Evolutionary conservation across 2,888 invertebrate genomes (phyloP).

Genomic region (Cabera pusaria): DNA sequence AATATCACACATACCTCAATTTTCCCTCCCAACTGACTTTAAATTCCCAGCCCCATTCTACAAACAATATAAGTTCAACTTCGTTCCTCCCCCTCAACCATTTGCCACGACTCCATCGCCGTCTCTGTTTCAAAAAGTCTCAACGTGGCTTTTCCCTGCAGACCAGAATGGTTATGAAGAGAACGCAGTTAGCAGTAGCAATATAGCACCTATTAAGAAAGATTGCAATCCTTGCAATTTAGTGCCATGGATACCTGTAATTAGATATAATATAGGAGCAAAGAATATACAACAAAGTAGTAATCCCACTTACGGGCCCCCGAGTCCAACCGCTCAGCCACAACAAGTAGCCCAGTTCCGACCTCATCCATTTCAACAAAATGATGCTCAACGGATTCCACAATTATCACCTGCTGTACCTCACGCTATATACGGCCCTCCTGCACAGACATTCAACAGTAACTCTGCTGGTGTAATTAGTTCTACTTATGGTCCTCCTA

Average conservation of each 20-base stretch:
- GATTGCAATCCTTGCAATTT: slow-evolving; percentile 91
- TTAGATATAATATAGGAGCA: slow-evolving; percentile 70
- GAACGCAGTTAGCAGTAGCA: slow-evolving; percentile 42
- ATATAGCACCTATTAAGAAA: slow-evolving; percentile 66
- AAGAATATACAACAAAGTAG: slow-evolving; percentile 57
- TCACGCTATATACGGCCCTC: slow-evolving; percentile 58
- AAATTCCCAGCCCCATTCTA: slow-evolving; percentile 76
- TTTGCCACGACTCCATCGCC: slow-evolving; percentile 69
- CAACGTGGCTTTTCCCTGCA: slow-evolving; percentile 85
- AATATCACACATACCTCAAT: slow-evolving; percentile 26
- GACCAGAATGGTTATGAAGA: slow-evolving; percentile 56
- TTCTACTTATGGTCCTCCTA: slow-evolving; percentile 63
- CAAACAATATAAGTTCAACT: slow-evolving; percentile 75
- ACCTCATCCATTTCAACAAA: slow-evolving; percentile 50
- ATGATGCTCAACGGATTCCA: slow-evolving; percentile 40
- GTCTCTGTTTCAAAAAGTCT: slow-evolving; percentile 83
- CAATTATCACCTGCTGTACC: slow-evolving; percentile 49
- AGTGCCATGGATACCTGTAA: slow-evolving; percentile 92
- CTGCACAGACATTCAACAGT: slow-evolving; percentile 42
- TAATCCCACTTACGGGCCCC: slow-evolving; percentile 68
- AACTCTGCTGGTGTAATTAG: slow-evolving; percentile 42
- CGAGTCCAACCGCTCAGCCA: slow-evolving; percentile 62
- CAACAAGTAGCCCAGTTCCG: slow-evolving; percentile 49
- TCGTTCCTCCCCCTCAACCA: slow-evolving; percentile 71
- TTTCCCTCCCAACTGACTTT: slow-evolving; percentile 49